Evolutionary conservation across 2,113 vertebrate species (phyloP).

Genomic region (Mirza zaza): DNA sequence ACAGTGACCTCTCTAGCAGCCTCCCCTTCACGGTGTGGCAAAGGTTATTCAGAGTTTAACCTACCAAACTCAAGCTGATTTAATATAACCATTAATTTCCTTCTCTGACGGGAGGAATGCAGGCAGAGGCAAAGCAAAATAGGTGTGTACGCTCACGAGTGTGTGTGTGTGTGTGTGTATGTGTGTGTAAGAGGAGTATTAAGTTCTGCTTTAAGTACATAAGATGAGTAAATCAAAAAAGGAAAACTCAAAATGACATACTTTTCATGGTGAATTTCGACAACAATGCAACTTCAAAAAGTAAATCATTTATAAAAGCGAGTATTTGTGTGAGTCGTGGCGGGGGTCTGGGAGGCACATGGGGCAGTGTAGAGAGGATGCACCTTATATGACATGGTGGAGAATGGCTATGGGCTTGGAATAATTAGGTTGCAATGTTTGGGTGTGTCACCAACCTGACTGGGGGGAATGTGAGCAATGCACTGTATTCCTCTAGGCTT

Average conservation of each 20-base stretch:
- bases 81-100: slow-evolving; percentile 29
- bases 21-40: background rate
- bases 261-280: background rate
- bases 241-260: background rate
- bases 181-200: background rate
- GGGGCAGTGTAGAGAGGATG: background rate
- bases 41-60: slow-evolving; percentile 35
- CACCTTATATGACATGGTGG: background rate
- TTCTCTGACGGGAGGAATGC: background rate
- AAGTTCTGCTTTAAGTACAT: background rate
- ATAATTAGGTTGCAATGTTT: background rate
- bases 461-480: background rate
- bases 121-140: background rate
- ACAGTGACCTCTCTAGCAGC: slow-evolving; percentile 36
- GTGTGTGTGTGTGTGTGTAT: background rate
- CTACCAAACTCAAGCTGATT: slow-evolving; percentile 42
- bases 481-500: no score
- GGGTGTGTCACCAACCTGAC: background rate
- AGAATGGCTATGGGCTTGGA: background rate
- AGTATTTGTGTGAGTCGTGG: background rate
- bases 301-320: slow-evolving; percentile 3
- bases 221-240: background rate
- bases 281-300: background rate
- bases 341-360: background rate
- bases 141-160: no score